Percentiles rank a stretch among this genome's conserved stretches.
Conservation (phyloP, 2,113 vertebrate species). For the Channa argus region DNA sequence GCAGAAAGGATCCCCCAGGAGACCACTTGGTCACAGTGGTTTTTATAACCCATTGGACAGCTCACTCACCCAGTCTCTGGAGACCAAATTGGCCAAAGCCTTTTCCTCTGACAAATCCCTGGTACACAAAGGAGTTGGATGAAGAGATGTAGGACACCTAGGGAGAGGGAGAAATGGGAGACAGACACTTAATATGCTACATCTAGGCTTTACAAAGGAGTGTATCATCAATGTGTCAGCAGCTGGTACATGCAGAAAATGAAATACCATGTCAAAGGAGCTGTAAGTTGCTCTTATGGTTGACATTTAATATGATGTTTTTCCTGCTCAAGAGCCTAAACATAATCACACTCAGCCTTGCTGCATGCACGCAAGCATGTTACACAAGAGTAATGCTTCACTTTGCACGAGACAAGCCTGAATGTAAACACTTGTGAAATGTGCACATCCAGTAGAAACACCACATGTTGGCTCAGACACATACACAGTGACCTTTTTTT, state of each 20-base stretch:
- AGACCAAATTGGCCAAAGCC: constrained; percentile 98
- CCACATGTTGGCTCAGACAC: constrained; percentile 10
- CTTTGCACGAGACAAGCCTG: constrained; percentile 1
- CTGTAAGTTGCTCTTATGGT: constrained; percentile 63
- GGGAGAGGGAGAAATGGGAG: constrained; percentile 54
- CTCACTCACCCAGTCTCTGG: constrained; percentile 92
- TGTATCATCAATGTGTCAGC: constrained; percentile 77
- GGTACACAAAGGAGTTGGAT: constrained; percentile 95
- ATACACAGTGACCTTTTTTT: constrained; percentile 65
- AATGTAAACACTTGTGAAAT: constrained; percentile 12
- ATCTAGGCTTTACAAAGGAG: constrained; percentile 65
- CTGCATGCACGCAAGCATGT: constrained; percentile 6
- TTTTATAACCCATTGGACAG: constrained; percentile 31
- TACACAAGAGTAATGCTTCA: constrained; percentile 20
- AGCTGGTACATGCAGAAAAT: constrained; percentile 62
- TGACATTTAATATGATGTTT: constrained; percentile 77
- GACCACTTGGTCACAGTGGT: background rate
- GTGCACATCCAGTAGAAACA: constrained; percentile 9
- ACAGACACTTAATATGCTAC: constrained; percentile 69
- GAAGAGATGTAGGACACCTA: constrained; percentile 95
- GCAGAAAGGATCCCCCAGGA: background rate
- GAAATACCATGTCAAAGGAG: constrained; percentile 74
- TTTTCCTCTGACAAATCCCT: constrained; percentile 96
- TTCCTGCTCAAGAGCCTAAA: constrained; percentile 57
- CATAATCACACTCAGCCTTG: constrained; percentile 33